Percentiles rank a stretch among this genome's conserved stretches.
phyloP scores from a whole-genome alignment of 1,140 invertebrate species.

The Belonocnema kinseyi region DNA sequence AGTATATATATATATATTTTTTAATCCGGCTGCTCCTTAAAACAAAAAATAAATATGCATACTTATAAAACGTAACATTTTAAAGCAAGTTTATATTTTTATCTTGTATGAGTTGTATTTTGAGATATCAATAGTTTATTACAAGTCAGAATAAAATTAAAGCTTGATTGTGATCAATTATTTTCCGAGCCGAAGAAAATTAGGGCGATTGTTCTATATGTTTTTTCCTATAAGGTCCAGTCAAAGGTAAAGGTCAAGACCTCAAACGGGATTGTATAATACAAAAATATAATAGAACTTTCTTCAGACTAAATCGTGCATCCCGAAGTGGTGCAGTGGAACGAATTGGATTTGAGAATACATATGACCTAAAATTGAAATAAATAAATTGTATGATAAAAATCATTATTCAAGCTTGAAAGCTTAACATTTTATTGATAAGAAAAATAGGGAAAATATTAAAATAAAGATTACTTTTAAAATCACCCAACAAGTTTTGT shows the following conservation, averaged over 20 bases:
- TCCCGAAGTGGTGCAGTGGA: background rate
- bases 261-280: slow-evolving; percentile 5
- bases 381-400: no score
- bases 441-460: no score
- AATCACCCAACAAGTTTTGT: no score
- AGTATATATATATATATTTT: slow-evolving; percentile 58
- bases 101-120: slow-evolving; percentile 17
- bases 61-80: background rate
- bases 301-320: slow-evolving; percentile 1
- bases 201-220: background rate
- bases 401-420: no score
- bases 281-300: slow-evolving; percentile 2
- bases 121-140: no score
- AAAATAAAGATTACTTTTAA: no score
- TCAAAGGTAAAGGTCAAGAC: slow-evolving; percentile 9
- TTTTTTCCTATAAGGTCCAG: background rate
- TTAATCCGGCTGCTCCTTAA: background rate
- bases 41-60: background rate
- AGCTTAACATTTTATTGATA: no score
- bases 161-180: no score
- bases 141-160: no score
- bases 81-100: slow-evolving; percentile 26
- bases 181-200: background rate
- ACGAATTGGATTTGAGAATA: background rate
- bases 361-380: background rate